Evolutionary conservation across 2,888 invertebrate species (phyloP), one percentile per base, ranked within the genome.

Genomic region (Trichopoda pennipes): DNA sequence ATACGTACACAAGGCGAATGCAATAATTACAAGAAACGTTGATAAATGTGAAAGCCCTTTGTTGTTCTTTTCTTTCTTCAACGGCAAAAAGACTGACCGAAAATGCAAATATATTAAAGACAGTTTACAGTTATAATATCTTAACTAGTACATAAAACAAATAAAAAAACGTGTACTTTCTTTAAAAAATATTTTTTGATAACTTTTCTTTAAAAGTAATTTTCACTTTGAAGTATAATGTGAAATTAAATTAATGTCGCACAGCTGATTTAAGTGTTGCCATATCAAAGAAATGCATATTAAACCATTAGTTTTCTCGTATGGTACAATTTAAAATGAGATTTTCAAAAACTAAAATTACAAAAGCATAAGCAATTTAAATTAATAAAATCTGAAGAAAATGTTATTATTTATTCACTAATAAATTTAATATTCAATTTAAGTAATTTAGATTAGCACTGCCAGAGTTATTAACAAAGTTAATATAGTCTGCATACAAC

Each of bases 401-500:
- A 2, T 28, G 8, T 28, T 28, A n/a, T n/a, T n/a, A n/a, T n/a
- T n/a, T n/a, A n/a, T 6, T 7, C 28, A 8, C 8, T 1, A 28
- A 28, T 28, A 6, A 28, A 28, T 28, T 28, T 7, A 1, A 28
- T 28, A 28, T 28, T 28, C 4, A 28, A 8, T 28, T 28, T 28
- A 2, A n/a, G n/a, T 28, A 28, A 28, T 7, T 28, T 28, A 7
- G 28, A 4, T 7, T 28, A 28, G 8, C 28, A 6, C 28, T n/a
- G n/a, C n/a, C n/a, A n/a, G n/a, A n/a, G n/a, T n/a, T n/a, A n/a
- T n/a, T n/a, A n/a, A n/a, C n/a, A n/a, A n/a, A n/a, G n/a, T n/a
- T n/a, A n/a, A n/a, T n/a, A n/a, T n/a, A n/a, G n/a, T n/a, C 10
- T 38, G 38, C 10, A 38, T 38, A 32, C 76, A 81, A 73, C 76